Evolutionary conservation across 2,888 invertebrate species (phyloP).

Genomic region (Microplitis manilae): DNA sequence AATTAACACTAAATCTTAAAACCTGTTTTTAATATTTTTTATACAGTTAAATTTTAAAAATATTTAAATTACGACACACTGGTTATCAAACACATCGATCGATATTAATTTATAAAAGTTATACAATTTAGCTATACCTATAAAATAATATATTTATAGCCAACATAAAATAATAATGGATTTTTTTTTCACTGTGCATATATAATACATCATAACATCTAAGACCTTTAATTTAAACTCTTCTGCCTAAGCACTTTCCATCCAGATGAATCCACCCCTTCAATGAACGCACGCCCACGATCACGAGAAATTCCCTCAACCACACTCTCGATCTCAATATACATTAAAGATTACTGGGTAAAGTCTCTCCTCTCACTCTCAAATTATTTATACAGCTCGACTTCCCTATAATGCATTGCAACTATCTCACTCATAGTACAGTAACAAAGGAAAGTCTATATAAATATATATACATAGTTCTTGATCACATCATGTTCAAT

Average conservation of each 20-base stretch:
- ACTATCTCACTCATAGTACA: background rate
- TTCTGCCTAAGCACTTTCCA: conserved; percentile 37
- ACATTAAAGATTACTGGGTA: conserved; percentile 1
- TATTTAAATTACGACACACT: background rate
- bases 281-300: conserved; percentile 43
- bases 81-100: background rate
- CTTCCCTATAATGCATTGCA: background rate
- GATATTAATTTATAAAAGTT: background rate
- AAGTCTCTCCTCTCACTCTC: background rate
- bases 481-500: conserved; percentile 41
- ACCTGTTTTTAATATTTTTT: background rate
- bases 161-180: conserved; percentile 15
- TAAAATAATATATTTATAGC: conserved; percentile 3
- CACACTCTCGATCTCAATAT: conserved; percentile 23
- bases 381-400: background rate
- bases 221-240: conserved; percentile 29
- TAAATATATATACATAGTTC: background rate
- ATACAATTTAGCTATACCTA: background rate
- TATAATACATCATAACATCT: conserved; percentile 14
- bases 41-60: background rate
- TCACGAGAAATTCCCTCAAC: conserved; percentile 39
- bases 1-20: background rate
- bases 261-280: conserved; percentile 45
- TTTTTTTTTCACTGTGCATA: background rate
- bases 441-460: conserved; percentile 26